These are phyloP conservation scores for Benitochromis conjunctus DNA, from an alignment of 2,113 vertebrate genomes.

Conservation along the genomic window DNA sequence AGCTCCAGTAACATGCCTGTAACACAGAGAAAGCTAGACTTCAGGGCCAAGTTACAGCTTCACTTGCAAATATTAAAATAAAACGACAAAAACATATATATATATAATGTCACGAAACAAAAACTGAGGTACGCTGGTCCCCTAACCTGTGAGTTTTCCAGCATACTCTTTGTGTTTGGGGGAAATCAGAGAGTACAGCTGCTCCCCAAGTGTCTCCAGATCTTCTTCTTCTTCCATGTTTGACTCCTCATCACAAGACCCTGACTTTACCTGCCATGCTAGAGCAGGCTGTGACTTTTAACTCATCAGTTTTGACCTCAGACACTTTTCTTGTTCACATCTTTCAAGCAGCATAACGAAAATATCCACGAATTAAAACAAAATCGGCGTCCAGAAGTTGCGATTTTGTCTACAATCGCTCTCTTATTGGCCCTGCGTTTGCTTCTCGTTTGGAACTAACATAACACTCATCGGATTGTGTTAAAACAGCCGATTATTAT, in stretches of 20 bases:
- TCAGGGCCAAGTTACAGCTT: neutral
- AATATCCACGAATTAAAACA: neutral
- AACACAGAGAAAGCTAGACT: neutral
- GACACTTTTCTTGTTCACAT: neutral
- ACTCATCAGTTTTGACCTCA: neutral
- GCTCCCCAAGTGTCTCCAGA: slow-evolving; percentile 71
- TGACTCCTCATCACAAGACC: neutral
- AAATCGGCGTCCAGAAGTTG: neutral
- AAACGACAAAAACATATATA: neutral
- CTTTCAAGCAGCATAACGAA: neutral
- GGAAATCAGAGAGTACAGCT: slow-evolving; percentile 68
- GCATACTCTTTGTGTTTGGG: slow-evolving; percentile 65
- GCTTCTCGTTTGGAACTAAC: neutral
- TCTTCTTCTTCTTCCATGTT: slow-evolving; percentile 68
- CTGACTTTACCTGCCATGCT: neutral
- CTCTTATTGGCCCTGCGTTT: neutral
- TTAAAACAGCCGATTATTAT: neutral
- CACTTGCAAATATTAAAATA: neutral
- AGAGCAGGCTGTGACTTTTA: neutral
- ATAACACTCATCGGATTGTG: fast-evolving
- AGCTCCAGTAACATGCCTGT: slow-evolving; percentile 79
- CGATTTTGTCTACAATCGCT: fast-evolving
- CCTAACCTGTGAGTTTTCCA: slow-evolving; percentile 76
- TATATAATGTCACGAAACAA: neutral
- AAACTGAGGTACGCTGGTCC: neutral